These are phyloP conservation scores for Rhea americana DNA, from an alignment of 2,113 vertebrate species.

Conservation along the genomic window DNA sequence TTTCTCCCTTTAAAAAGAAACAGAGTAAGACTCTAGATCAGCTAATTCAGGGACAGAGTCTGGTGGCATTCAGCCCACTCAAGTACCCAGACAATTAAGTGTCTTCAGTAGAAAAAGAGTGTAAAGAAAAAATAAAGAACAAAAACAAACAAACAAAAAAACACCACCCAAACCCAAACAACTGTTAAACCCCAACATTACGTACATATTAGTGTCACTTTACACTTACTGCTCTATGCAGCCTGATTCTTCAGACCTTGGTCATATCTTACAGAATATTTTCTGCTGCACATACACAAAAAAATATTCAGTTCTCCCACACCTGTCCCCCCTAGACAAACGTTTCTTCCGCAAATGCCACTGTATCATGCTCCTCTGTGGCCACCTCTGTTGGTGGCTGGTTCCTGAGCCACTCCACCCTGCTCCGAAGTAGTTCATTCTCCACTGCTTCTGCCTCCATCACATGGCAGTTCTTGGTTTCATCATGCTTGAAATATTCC, in stretches of 20 bases:
- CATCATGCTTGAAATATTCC: slow-evolving; percentile 71
- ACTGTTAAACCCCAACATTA: background rate
- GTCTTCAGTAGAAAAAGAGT: background rate
- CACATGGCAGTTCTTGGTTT: background rate
- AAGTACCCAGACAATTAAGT: background rate
- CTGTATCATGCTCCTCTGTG: background rate
- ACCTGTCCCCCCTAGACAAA: slow-evolving; percentile 52
- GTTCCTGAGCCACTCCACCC: slow-evolving; percentile 53
- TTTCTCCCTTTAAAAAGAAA: background rate
- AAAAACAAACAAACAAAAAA: background rate
- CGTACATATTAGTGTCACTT: background rate
- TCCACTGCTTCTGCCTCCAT: slow-evolving; percentile 42
- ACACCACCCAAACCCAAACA: background rate
- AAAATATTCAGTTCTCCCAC: background rate
- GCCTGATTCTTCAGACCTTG: slow-evolving; percentile 35
- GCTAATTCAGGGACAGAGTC: background rate
- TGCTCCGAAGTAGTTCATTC: slow-evolving; percentile 62
- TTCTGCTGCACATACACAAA: background rate
- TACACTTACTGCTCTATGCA: background rate
- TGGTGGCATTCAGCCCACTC: background rate
- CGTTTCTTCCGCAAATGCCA: slow-evolving; percentile 46
- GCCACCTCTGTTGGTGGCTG: background rate
- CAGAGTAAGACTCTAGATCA: background rate
- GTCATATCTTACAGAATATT: slow-evolving; percentile 28
- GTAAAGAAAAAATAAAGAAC: background rate